phyloP scores from a whole-genome alignment of 2,113 vertebrate genomes.

The Sinocyclocheilus anophthalmus region DNA sequence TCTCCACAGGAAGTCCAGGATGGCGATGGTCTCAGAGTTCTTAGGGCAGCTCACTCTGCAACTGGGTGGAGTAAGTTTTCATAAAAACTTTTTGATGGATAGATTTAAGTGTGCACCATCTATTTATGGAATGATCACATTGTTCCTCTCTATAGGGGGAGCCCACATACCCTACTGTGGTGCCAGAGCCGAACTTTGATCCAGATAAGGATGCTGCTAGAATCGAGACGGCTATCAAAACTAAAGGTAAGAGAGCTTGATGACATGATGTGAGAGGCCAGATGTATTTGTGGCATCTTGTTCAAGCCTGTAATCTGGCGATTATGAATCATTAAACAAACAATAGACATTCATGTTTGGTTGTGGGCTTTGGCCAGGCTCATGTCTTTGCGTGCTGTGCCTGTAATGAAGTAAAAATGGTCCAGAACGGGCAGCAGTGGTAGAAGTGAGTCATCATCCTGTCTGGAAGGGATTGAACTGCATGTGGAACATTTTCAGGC shows the following conservation, averaged over 20 bases:
- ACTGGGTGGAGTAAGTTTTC: slow-evolving; percentile 67
- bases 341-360: background rate
- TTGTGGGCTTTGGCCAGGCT: background rate
- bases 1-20: slow-evolving; percentile 66
- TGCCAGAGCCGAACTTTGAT: slow-evolving; percentile 79
- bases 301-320: background rate
- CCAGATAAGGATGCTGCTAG: slow-evolving; percentile 87
- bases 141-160: slow-evolving; percentile 62
- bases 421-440: slow-evolving; percentile 48
- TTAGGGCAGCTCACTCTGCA: slow-evolving; percentile 76
- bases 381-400: background rate
- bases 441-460: slow-evolving; percentile 73
- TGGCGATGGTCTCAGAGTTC: slow-evolving; percentile 76
- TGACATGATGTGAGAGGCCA: background rate
- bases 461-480: slow-evolving; percentile 57
- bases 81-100: background rate
- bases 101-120: too few relatives aligned
- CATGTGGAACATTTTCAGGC: slow-evolving; percentile 62
- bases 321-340: background rate
- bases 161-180: slow-evolving; percentile 71
- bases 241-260: slow-evolving; percentile 81
- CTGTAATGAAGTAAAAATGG: slow-evolving; percentile 26
- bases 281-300: background rate
- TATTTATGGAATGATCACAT: background rate
- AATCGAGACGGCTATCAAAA: slow-evolving; percentile 92